These are phyloP conservation scores for Corythornis leucogaster DNA, from an alignment of 2,797 vertebrate genomes.

Conservation along the genomic window DNA sequence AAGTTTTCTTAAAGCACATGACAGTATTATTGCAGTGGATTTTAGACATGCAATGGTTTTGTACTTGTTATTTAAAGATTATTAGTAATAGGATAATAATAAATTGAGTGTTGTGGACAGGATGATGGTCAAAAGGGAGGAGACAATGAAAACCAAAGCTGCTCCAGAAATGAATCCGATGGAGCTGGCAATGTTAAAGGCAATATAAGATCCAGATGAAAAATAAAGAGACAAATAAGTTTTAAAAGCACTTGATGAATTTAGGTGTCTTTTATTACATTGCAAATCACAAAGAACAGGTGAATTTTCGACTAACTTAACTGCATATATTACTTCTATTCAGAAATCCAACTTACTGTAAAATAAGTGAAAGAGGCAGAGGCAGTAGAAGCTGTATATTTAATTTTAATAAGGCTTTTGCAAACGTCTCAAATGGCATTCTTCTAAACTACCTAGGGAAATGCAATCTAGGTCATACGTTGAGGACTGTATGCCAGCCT, in stretches of 20 bases:
- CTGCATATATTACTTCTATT: background rate
- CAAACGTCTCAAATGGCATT: background rate
- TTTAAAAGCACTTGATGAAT: background rate
- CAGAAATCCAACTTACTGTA: background rate
- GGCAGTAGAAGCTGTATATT: background rate
- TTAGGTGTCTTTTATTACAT: background rate
- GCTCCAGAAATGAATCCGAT: background rate
- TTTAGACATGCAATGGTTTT: background rate
- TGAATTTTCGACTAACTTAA: background rate
- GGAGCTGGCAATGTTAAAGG: background rate
- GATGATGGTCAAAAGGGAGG: background rate
- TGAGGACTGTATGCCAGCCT: background rate
- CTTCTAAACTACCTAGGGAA: background rate
- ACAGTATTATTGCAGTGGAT: background rate
- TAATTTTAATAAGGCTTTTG: constrained; percentile 7
- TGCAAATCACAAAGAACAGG: background rate
- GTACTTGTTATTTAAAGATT: background rate
- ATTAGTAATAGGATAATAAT: background rate
- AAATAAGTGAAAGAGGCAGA: background rate
- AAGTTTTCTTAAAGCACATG: background rate
- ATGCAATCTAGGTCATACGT: background rate
- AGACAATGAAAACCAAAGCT: background rate
- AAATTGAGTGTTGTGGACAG: background rate
- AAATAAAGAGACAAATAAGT: background rate
- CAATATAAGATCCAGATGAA: background rate